Percentiles rank a stretch among this genome's conserved stretches.
Conservation (phyloP, 1,140 invertebrate species). For the Cryptotermes secundus region DNA sequence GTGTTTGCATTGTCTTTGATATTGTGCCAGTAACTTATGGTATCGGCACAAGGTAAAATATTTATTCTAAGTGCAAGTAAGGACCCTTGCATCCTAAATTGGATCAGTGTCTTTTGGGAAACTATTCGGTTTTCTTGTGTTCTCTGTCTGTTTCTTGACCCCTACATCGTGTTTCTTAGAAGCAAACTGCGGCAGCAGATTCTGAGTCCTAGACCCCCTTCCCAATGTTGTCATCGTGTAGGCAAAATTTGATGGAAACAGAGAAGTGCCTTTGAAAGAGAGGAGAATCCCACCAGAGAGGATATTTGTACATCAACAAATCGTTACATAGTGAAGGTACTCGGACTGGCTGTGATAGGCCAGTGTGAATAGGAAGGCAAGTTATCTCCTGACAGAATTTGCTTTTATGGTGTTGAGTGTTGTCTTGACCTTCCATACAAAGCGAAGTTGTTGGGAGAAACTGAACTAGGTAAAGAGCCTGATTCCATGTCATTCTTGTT, state of each 20-base stretch:
- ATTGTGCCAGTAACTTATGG: neutral
- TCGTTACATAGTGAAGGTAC: neutral
- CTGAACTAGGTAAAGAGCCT: neutral
- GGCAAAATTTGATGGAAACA: constrained; percentile 27
- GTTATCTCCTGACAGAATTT: constrained; percentile 9
- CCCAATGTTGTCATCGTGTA: constrained; percentile 33
- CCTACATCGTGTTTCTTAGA: constrained; percentile 27
- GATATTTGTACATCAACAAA: neutral
- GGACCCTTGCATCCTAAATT: constrained; percentile 5
- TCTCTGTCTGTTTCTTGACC: constrained; percentile 18
- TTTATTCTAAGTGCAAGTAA: constrained; percentile 21
- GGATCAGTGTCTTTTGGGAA: constrained; percentile 15
- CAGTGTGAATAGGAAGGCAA: neutral
- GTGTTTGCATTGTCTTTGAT: constrained; percentile 3
- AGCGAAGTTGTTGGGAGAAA: neutral
- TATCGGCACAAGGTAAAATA: neutral
- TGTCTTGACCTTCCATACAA: neutral
- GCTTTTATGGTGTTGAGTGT: neutral
- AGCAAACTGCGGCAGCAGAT: constrained; percentile 22
- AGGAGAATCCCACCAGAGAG: neutral
- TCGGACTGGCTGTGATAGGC: neutral
- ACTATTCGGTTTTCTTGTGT: constrained; percentile 16
- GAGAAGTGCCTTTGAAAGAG: constrained; percentile 23
- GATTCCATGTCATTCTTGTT: neutral
- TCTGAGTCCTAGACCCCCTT: constrained; percentile 33